phyloP scores from a whole-genome alignment of 2,113 vertebrate genomes.

The Seriola quinqueradiata region DNA sequence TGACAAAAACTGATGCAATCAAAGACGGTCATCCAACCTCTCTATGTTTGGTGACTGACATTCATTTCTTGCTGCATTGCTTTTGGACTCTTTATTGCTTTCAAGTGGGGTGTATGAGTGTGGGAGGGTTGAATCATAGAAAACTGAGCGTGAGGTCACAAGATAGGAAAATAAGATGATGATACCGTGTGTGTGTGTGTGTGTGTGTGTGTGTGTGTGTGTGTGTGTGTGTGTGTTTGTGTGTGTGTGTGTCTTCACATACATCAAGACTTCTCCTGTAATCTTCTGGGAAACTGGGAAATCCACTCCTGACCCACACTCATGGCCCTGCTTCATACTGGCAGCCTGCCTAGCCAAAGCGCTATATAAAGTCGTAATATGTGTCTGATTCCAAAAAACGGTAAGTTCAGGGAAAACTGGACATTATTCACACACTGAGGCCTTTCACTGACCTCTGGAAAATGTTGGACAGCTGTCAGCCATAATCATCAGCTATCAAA shows the following conservation, averaged over 20 bases:
- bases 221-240: background rate
- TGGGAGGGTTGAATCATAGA: conserved; percentile 12
- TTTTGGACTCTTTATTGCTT: background rate
- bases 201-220: conserved; percentile 9
- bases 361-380: background rate
- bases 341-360: conserved; percentile 9
- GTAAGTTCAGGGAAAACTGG: conserved; percentile 22
- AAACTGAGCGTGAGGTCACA: conserved; percentile 10
- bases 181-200: conserved; percentile 1
- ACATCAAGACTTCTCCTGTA: background rate
- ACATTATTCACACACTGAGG: conserved; percentile 43
- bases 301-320: conserved; percentile 31
- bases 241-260: conserved; percentile 3
- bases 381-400: background rate
- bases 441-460: conserved; percentile 54
- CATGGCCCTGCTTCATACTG: background rate
- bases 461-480: conserved; percentile 67
- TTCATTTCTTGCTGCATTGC: background rate
- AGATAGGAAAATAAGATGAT: conserved; percentile 23
- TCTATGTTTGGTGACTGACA: background rate
- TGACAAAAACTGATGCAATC: background rate
- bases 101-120: background rate
- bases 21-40: background rate
- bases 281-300: conserved; percentile 37
- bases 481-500: conserved; percentile 62